Base-by-base conservation (phyloP, 2,113 vertebrate species). In the Hippocampus barbouri region DNA sequence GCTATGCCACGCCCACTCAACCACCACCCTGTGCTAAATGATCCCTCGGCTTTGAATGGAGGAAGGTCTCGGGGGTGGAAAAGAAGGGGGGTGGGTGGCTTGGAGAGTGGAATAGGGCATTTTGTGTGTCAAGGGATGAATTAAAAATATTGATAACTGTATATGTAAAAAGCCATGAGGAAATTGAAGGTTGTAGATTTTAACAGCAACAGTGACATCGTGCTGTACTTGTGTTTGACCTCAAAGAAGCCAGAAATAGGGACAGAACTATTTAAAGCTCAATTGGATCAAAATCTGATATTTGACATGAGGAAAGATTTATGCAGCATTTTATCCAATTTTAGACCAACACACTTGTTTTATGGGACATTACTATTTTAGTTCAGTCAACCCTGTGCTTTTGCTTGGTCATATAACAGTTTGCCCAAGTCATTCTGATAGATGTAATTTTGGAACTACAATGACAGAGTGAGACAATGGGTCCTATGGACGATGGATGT, bases 31-130 rank as follows among this genome's bases (percentile, higher is more conserved):
- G 41, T 43, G 23, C 57, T 78, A 64, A 70, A 66, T 73, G 79
- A 81, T 83, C 84, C 85, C 74, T 87, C 68, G 88, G 80, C 85
- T 73, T 59, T 4, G 47, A 72, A 57, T 74, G 70, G 76, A 81
- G 75, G 66, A 70, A 79, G 72, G 68, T 64, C 77, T 70, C 63
- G 49, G 60, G 21, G 25, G 71, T 71, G 38, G 53, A 68, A 81
- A 69, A 67, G 47, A 38, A 43, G 73, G 4, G 5, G 66, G 43
- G 30, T 5, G 34, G 34, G 34, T 5, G 34, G 34, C 30, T 27
- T n/a, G 56, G 53, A n/a, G 56, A 67, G 54, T 57, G 69, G 63
- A 74, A 70, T 72, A 73, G 8, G n/a, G 74, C 66, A 69, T 76
- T 65, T 64, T 66, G 66, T 25, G 79, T 85, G 77, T 86, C 73